Base-by-base conservation (phyloP, 2,888 invertebrate species). In the Eristalis pertinax region DNA sequence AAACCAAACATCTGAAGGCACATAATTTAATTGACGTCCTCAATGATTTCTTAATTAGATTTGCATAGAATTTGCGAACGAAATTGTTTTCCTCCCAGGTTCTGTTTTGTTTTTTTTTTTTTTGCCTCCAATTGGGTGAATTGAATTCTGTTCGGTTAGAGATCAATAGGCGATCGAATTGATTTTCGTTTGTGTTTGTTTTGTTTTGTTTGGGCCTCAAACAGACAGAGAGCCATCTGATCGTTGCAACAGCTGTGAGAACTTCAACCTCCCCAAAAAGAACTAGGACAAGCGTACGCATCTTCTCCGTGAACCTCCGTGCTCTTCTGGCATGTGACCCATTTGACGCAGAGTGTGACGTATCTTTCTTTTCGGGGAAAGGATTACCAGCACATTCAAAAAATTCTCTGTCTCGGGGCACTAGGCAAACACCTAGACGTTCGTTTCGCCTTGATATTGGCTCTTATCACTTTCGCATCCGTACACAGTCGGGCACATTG, bases 401-500 rank as follows among this genome's bases (percentile, higher is more conserved):
- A 50, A n/a, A n/a, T n/a, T n/a, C n/a, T n/a, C n/a, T n/a, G 11
- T n/a, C 35, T 43, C 32, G 15, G 43, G n/a, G n/a, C n/a, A n/a
- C n/a, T 81, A 22, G 62, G 43, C 50, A 43, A 80, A 15, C 50
- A 80, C 50, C 62, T 62, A 67, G 63, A 50, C 50, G 38, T 29
- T 63, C 19, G 22, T 11, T 41, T 67, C 67, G 75, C 62, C 26
- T 75, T 60, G 50, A 69, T 68, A 58, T 70, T 84, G 2, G 32
- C 41, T 81, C 74, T 86, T 86, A 86, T 86, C 85, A 69, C 77
- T 70, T 56, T 64, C 62, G 38, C 67, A 50, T 74, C 74, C 65
- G 43, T 4, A 62, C 50, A 35, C 24, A 56, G 8, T 32, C 19
- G 19, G 10, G 63, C 58, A 29, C 29, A 63, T 73, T 81, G 63